Evolutionary conservation across 2,888 invertebrate genomes (phyloP).

Genomic region (Diloba caeruleocephala): DNA sequence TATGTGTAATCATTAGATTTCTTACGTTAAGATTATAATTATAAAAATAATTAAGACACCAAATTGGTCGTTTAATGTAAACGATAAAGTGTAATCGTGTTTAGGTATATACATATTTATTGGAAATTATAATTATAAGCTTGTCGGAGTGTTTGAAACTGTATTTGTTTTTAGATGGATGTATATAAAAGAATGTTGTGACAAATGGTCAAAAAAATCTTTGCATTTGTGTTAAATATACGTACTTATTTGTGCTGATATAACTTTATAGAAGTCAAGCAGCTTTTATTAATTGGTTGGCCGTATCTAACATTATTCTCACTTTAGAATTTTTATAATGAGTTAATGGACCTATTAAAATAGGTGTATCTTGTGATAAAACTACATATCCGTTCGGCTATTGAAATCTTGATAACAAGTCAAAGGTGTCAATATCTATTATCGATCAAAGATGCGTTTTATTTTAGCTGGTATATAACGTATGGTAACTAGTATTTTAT

Average conservation of each 20-base stretch:
- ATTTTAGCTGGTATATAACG: constrained; percentile 8
- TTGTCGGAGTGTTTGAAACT: constrained; percentile 44
- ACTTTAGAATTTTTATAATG: constrained; percentile 1
- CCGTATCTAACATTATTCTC: background rate
- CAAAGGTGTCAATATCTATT: constrained; percentile 13
- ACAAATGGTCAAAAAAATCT: constrained; percentile 4
- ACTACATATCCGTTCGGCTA: constrained; percentile 58
- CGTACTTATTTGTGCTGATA: constrained; percentile 6
- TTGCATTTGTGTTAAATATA: constrained; percentile 17
- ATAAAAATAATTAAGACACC: constrained; percentile 11
- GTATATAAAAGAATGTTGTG: constrained; percentile 30
- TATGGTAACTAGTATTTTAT: constrained; percentile 25
- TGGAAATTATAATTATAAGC: constrained; percentile 24
- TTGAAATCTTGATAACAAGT: constrained; percentile 19
- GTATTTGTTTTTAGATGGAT: constrained; percentile 23
- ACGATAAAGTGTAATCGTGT: constrained; percentile 10
- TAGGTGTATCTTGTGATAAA: constrained; percentile 55
- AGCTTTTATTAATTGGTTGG: background rate
- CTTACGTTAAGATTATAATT: constrained; percentile 15
- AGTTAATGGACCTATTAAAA: constrained; percentile 23
- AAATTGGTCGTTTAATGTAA: constrained; percentile 13
- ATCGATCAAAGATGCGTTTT: constrained; percentile 10
- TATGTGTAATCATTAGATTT: constrained; percentile 14
- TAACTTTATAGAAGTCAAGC: constrained; percentile 3
- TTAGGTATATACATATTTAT: constrained; percentile 33